phyloP scores from a whole-genome alignment of 1,140 invertebrate species.

The Phthorimaea operculella region DNA sequence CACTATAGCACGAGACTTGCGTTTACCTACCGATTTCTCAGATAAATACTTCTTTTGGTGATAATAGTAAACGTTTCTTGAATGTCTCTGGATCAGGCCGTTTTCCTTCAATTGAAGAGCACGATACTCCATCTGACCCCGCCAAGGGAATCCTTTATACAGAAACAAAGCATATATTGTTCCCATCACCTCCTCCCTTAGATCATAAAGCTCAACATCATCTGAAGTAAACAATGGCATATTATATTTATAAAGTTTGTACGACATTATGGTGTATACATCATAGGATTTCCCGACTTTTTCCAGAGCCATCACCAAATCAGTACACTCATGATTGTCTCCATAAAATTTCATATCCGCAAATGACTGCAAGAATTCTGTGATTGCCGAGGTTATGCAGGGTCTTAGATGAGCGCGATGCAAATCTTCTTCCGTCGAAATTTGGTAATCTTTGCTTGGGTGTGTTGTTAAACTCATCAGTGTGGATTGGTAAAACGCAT shows the following conservation, averaged over 20 bases:
- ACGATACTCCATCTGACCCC: slow-evolving; percentile 15
- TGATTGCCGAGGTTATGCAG: slow-evolving; percentile 23
- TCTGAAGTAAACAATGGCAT: background rate
- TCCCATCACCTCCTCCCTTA: background rate
- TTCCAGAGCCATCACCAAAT: background rate
- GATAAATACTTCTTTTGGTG: background rate
- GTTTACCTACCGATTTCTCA: background rate
- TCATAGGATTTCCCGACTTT: background rate
- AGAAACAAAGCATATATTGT: slow-evolving; percentile 22
- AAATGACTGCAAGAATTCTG: slow-evolving; percentile 11
- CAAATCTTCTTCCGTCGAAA: slow-evolving; percentile 23
- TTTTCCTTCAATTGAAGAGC: slow-evolving; percentile 31
- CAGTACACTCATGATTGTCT: background rate
- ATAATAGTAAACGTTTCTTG: background rate
- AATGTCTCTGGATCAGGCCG: slow-evolving; percentile 23
- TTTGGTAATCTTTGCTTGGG: slow-evolving; percentile 26
- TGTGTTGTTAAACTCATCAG: slow-evolving; percentile 31
- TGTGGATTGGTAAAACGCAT: slow-evolving; percentile 32
- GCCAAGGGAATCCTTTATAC: slow-evolving; percentile 43
- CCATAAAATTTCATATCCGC: background rate
- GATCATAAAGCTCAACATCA: background rate
- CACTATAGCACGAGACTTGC: background rate
- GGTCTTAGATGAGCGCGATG: slow-evolving; percentile 21
- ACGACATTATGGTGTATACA: background rate
- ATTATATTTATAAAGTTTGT: background rate